Base-by-base conservation (phyloP, 2,888 invertebrate species). In the Euspilapteryx auroguttella region DNA sequence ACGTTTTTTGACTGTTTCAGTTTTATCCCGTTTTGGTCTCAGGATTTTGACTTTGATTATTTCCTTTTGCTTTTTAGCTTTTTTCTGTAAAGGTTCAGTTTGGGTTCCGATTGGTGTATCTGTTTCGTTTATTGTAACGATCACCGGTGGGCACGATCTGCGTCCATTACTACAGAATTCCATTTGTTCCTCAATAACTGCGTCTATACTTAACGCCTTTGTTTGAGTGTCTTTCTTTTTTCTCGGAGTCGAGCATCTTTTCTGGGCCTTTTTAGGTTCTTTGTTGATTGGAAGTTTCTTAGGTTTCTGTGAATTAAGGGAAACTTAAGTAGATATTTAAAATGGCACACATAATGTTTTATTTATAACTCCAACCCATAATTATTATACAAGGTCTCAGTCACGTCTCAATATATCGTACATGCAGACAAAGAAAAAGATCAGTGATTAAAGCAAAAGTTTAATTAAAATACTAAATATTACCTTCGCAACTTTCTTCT, bases 11-110 rank as follows among this genome's bases (percentile, higher is more conserved):
- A 28, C 25, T 33, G 40, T 12, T 37, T 36, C 10, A 32, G 31
- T 15, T 27, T 34, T 41, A 39, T 50, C 50, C 9, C 24, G 32
- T 29, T 42, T 54, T 2, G 71, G 71, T 32, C 52, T 57, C 7
- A 45, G 34, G 38, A 73, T 71, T 53, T 75, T 73, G 1, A 73
- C 69, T 52, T 57, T 68, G 11, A 73, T 69, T 1, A 71, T 34
- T 27, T 69, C 59, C 39, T 65, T 68, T 39, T 64, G 66, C 27
- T 41, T 51, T 35, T 34, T 52, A 3, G 33, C 37, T 41, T 45
- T 51, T 12, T 35, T 26, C 33, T 49, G 31, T 12, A 30, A 25
- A 20, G 10, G 29, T 14, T 31, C 14, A 2, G 20, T 17, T 24
- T 30, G 33, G 12, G 30, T 27, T 33, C 30, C 32, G 17, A 12